Base-by-base conservation (phyloP, 2,888 invertebrate genomes). In the Zhuqinia jingwanae region DNA sequence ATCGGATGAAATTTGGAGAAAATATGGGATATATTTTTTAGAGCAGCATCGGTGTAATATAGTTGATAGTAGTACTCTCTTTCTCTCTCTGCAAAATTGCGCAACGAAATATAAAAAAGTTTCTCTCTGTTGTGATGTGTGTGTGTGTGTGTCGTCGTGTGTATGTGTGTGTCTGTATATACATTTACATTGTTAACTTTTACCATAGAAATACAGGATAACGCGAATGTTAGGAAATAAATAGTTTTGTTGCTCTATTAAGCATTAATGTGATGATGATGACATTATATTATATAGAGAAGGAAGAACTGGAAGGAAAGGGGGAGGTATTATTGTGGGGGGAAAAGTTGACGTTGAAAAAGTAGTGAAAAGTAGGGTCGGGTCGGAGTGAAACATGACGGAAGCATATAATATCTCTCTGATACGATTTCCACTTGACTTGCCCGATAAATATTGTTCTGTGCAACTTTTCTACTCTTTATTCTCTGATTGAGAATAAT, bases 391-490 rank as follows among this genome's bases (percentile, higher is more conserved):
- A 42, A 68, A 63, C 63, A 63, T 30, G 63, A 68, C 68, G 36
- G 45, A 68, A 45, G 20, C 17, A 42, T 20, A 68, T n/a, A n/a
- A n/a, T n/a, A n/a, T n/a, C n/a, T 68, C 68, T 22, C 36, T 68
- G 45, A 68, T 68, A 68, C 36, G 45, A 45, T 68, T 68, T 65
- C 63, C 68, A 42, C 63, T 63, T 63, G 63, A 63, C n/a, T 27
- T 27, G 3, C 20, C 13, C 11, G 68, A 45, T 68, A 36, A 68
- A 68, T 68, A 68, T 68, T 68, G 20, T 68, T 68, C 8, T 50
- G 13, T n/a, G 13, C 20, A 22, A 42, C 36, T 68, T 20, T 68
- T 45, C 68, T 45, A 10, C 0, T 22, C 13, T 17, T 20, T 42
- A n/a, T n/a, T n/a, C n/a, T 36, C 36, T 3, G 36, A 20, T 42